Evolutionary conservation across 2,888 invertebrate species (phyloP), one percentile per base, ranked within the genome.

Genomic region (Caenorhabditis sp.): DNA sequence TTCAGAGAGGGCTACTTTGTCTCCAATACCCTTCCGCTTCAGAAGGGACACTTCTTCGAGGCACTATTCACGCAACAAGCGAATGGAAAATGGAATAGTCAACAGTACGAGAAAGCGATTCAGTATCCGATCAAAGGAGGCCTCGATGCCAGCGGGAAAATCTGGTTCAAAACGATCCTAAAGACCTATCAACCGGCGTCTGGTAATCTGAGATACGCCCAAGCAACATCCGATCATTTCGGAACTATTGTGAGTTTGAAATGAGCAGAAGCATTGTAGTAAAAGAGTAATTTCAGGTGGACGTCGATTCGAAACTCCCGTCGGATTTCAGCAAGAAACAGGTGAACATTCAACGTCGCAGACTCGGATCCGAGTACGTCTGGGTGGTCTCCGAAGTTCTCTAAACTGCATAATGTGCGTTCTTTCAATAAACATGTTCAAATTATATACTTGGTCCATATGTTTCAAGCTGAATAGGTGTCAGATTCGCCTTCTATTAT

Each of bases 241-340:
- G 65, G 65, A 27, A 43, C 53, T 24, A 52, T 65, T 32, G 65
- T 65, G 35, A 65, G 65, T n/a, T n/a, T n/a, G n/a, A n/a, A n/a
- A n/a, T n/a, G n/a, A n/a, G n/a, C n/a, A n/a, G n/a, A n/a, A n/a
- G n/a, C n/a, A n/a, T n/a, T n/a, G n/a, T n/a, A n/a, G n/a, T n/a
- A n/a, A n/a, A n/a, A n/a, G n/a, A n/a, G n/a, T n/a, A n/a, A 6
- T 35, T 63, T 63, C 53, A 65, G 65, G n/a, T 55, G 27, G 65
- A 65, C 9, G n/a, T n/a, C n/a, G n/a, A n/a, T n/a, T n/a, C n/a
- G n/a, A 65, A 55, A 7, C 32, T 65, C 5, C 20, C 37, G 1
- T 0, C 32, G 1, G 26, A 53, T 1, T 53, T 24, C 7, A 43
- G 46, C n/a, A 55, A 55, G 6, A 55, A 45, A 45, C 24, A 30